Conservation (phyloP, 2,888 invertebrate species). For the Tethea ocularis region DNA sequence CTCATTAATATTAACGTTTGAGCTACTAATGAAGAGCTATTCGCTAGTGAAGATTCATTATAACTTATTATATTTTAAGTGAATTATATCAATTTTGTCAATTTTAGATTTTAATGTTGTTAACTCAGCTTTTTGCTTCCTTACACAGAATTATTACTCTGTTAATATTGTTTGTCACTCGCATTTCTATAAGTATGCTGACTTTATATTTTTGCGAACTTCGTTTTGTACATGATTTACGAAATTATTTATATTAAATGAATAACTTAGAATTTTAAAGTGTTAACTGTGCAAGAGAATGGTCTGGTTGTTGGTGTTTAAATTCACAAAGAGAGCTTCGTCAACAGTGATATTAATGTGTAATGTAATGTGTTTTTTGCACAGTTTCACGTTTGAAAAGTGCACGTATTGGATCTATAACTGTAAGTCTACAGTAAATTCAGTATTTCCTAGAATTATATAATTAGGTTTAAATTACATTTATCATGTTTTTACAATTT, state of each 20-base stretch:
- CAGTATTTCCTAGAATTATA: slow-evolving; percentile 75
- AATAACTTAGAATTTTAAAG: slow-evolving; percentile 55
- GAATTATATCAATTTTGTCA: slow-evolving; percentile 83
- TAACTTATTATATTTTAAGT: slow-evolving; percentile 73
- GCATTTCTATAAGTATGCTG: slow-evolving; percentile 17
- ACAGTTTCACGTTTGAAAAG: slow-evolving; percentile 71
- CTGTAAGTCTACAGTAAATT: slow-evolving; percentile 67
- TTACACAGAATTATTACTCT: slow-evolving; percentile 34
- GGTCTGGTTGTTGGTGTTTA: slow-evolving; percentile 52
- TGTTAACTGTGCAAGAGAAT: slow-evolving; percentile 74
- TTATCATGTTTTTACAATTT: slow-evolving; percentile 73
- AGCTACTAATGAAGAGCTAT: slow-evolving; percentile 43
- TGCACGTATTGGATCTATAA: slow-evolving; percentile 58
- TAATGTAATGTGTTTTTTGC: slow-evolving; percentile 66
- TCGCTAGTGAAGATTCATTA: slow-evolving; percentile 56
- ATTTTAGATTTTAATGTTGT: slow-evolving; percentile 80
- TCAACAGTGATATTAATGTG: slow-evolving; percentile 73
- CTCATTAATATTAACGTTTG: slow-evolving; percentile 43
- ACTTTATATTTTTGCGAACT: slow-evolving; percentile 33
- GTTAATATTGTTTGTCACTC: slow-evolving; percentile 25
- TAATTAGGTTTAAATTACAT: slow-evolving; percentile 66
- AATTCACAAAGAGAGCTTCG: slow-evolving; percentile 66
- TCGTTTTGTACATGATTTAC: slow-evolving; percentile 40
- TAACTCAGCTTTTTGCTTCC: slow-evolving; percentile 61
- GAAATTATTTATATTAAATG: slow-evolving; percentile 32